Conservation (phyloP, 2,797 vertebrate genomes). For the Muscicapa comitata region DNA sequence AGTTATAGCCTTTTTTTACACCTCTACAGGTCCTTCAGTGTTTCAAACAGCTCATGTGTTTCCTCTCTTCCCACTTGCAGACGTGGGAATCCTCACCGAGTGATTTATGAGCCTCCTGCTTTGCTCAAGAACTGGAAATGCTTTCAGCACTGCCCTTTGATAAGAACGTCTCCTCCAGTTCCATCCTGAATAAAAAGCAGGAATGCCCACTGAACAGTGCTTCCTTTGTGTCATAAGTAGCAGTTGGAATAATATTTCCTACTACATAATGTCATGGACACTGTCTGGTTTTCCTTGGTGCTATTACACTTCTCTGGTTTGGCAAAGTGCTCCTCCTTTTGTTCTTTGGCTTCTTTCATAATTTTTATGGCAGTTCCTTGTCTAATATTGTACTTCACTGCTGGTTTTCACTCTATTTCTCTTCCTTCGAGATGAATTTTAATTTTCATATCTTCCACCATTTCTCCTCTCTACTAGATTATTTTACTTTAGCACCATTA, state of each 20-base stretch:
- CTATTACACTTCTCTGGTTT: neutral
- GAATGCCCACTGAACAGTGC: neutral
- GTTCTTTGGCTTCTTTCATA: neutral
- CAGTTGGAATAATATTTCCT: neutral
- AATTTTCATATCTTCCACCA: neutral
- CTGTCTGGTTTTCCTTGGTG: neutral
- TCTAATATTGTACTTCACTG: neutral
- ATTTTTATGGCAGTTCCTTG: neutral
- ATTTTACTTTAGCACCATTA: neutral
- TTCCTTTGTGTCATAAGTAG: neutral
- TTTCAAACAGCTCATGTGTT: neutral
- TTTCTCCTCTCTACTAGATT: neutral
- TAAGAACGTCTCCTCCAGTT: neutral
- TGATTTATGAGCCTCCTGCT: neutral
- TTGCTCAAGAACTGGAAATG: neutral
- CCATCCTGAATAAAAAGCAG: neutral
- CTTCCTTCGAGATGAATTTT: neutral
- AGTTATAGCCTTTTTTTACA: neutral
- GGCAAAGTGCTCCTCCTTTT: neutral
- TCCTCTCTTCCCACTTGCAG: neutral
- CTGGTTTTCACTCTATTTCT: neutral
- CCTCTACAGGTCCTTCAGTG: neutral
- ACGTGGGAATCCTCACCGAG: neutral
- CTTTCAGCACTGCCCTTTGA: neutral
- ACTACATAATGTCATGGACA: neutral